Conservation (phyloP, 2,113 vertebrate genomes). For the Jacana jacana region DNA sequence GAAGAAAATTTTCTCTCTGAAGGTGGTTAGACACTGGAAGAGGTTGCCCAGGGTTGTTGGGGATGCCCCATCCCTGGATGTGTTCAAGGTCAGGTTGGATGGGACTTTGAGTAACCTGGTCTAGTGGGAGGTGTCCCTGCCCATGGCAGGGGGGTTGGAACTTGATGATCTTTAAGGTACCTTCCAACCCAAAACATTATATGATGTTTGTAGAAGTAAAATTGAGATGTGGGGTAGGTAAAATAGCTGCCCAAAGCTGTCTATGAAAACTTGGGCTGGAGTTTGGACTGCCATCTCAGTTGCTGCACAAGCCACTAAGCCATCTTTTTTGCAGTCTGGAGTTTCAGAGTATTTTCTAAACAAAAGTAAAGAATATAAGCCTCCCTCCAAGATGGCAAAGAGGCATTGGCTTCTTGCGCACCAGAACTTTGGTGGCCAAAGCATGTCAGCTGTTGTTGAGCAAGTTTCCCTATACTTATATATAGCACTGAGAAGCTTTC, state of each 20-base stretch:
- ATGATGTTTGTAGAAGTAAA: background rate
- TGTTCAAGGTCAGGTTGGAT: no score
- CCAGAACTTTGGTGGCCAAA: background rate
- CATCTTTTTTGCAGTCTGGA: background rate
- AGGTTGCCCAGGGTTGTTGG: no score
- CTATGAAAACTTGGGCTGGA: background rate
- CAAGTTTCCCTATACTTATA: background rate
- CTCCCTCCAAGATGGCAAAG: background rate
- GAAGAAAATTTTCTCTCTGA: no score
- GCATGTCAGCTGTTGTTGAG: background rate
- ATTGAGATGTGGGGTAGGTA: background rate
- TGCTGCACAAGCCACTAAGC: background rate
- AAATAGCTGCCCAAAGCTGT: background rate
- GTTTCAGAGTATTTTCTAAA: slow-evolving; percentile 6
- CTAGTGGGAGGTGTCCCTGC: no score
- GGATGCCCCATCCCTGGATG: no score
- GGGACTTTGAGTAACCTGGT: no score
- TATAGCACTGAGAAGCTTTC: background rate
- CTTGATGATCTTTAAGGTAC: no score
- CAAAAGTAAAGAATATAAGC: background rate
- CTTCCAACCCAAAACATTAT: no score
- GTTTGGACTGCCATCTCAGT: background rate
- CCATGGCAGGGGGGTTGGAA: no score
- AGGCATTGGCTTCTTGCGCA: background rate
- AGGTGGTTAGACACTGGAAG: no score